These are phyloP conservation scores for Cenopis cana DNA, from an alignment of 2,888 invertebrate species.

Conservation along the genomic window DNA sequence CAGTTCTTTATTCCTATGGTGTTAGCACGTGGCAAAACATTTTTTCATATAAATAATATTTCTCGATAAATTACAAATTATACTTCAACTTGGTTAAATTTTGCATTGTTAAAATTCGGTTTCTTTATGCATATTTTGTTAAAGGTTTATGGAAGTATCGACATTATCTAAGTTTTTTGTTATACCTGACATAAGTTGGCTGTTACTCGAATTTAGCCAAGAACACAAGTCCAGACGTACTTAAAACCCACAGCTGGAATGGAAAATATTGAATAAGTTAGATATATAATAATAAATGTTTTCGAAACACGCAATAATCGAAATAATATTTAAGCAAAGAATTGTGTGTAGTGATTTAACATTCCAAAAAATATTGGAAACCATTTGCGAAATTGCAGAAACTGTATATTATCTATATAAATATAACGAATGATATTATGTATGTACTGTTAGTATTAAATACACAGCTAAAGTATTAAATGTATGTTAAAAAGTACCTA, in stretches of 20 bases:
- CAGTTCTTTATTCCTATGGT: too few species aligned
- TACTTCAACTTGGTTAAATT: too few species aligned
- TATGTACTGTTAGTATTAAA: slow-evolving; percentile 81
- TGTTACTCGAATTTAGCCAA: slow-evolving; percentile 3
- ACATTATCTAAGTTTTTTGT: neutral
- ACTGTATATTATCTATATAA: slow-evolving; percentile 72
- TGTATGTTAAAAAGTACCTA: slow-evolving; percentile 74
- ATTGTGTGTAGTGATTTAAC: slow-evolving; percentile 38
- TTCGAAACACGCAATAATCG: slow-evolving; percentile 44
- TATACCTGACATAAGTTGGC: neutral
- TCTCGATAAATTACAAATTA: too few species aligned
- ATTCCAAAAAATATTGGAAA: slow-evolving; percentile 43
- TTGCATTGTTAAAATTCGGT: too few species aligned
- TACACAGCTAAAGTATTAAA: slow-evolving; percentile 77
- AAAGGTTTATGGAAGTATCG: too few species aligned
- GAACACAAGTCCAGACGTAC: slow-evolving; percentile 27
- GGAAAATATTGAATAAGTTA: slow-evolving; percentile 32
- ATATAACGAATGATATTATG: slow-evolving; percentile 65
- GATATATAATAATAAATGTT: slow-evolving; percentile 37
- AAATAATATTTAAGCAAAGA: slow-evolving; percentile 38
- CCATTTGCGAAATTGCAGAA: slow-evolving; percentile 58
- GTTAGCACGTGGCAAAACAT: too few species aligned
- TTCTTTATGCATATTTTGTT: too few species aligned
- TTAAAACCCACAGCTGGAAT: slow-evolving; percentile 22
- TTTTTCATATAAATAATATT: too few species aligned